Base-by-base conservation (phyloP, 2,888 invertebrate genomes). In the Argyra leucocephala region DNA sequence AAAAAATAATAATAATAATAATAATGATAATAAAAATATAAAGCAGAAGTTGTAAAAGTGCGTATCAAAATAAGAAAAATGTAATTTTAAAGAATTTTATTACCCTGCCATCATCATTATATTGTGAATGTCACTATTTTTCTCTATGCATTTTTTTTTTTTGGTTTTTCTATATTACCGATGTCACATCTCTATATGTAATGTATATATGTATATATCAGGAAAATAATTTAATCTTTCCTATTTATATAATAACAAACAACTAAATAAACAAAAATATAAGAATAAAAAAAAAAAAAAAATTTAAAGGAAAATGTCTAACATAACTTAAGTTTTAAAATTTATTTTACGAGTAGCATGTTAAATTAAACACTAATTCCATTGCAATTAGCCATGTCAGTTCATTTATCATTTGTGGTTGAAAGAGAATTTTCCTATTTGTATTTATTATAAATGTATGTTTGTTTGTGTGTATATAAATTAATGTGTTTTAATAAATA, bases 341-440 rank as follows among this genome's bases (percentile, higher is more conserved):
- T 12, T 12, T 48, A 48, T 48, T 48, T 48, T 48, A 48, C 69
- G 68, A 68, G 66, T 68, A 67, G 68, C 71, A 71, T 71, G 71
- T 71, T 71, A 70, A 71, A 71, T 71, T 72, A 71, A 71, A 71
- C 69, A 71, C 70, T 72, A 72, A 72, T 73, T 71, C 71, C 71
- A 70, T 69, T 72, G 73, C 73, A 73, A 73, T 73, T 73, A 72
- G 72, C 69, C 70, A 67, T 73, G 72, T 73, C 72, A 71, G 70
- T 71, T 71, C 70, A 72, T 73, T 73, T 73, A 73, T 73, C 73
- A 73, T 70, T 66, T 65, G 70, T 71, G 58, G 58, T 58, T 48
- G 48, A 48, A 48, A 48, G 48, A 48, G 48, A 48, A 48, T 18
- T 3, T 48, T 31, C 12, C 31, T 7, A 10, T 31, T 10, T 31